Evolutionary conservation across 2,888 invertebrate species (phyloP), one percentile per base, ranked within the genome.

Genomic region (Mellilla xanthometata): DNA sequence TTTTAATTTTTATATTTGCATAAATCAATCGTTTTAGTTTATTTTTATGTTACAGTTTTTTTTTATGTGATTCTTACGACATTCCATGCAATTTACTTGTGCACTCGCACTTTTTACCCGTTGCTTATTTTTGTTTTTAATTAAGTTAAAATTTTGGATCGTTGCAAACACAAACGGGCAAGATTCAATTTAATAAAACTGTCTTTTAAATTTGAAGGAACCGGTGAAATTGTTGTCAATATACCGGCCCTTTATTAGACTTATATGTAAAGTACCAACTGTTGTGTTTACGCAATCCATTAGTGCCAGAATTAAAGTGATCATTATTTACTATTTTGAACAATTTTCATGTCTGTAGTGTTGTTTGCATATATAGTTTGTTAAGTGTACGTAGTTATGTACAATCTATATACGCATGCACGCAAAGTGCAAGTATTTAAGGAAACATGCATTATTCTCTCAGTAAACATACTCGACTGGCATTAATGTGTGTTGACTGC

Each of bases 401-500:
- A 80, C 74, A 79, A 72, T 72, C 75, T 76, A 82, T 80, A 81
- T 79, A 83, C 73, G 76, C 88, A 88, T 88, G 88, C 88, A 79
- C 84, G 80, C 80, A 72, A 68, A 75, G 83, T 83, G 83, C 85
- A n/a, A 65, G 73, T 74, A 81, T 81, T 80, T 81, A 77, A 78
- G 70, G 62, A 76, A 83, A 71, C 88, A 88, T 89, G 88, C 88
- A 88, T 88, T 88, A 88, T 81, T 81, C 79, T 68, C 70, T 77
- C 76, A 77, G 80, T 73, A 77, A 80, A 89, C 89, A 88, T 89
- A 89, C 89, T 89, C 89, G 87, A 89, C 88, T 86, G 89, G 89
- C 87, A 88, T 85, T 87, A 89, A 86, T 86, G 88, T 85, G 87
- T 88, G 88, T 87, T 88, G 89, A 88, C 89, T 88, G 89, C 89